A percentile compares a stretch with the other conserved stretches of the same genome.
Conservation (phyloP, 2,113 vertebrate species). For the Cacatua alba region DNA sequence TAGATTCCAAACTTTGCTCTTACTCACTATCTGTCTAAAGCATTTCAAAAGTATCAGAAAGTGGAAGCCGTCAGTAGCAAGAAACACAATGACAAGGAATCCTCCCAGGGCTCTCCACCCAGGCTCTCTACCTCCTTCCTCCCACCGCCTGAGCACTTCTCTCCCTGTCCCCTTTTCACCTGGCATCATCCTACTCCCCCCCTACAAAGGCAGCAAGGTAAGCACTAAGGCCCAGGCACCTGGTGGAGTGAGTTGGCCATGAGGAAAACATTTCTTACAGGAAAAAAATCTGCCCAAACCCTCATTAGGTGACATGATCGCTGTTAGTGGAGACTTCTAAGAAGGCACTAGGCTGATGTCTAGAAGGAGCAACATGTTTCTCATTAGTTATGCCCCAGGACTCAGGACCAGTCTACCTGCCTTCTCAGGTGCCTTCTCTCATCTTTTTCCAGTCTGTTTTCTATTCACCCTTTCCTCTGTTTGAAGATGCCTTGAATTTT, state of each 20-base stretch:
- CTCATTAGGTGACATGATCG: not conserved
- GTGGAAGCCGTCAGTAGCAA: not conserved
- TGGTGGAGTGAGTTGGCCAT: not conserved
- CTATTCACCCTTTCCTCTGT: not conserved
- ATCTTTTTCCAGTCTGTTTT: not conserved
- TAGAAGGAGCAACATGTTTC: not conserved
- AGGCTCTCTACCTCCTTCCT: not conserved
- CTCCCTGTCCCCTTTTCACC: not conserved
- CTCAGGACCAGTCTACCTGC: not conserved
- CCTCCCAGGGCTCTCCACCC: not conserved
- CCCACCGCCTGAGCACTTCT: not conserved
- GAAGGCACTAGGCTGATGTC: not conserved
- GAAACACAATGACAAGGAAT: not conserved
- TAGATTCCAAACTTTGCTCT: not conserved
- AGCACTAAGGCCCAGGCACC: not conserved
- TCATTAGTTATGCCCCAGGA: not conserved
- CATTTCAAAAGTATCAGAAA: not conserved
- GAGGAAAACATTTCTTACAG: not conserved
- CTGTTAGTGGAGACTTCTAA: not conserved
- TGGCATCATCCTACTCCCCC: not conserved
- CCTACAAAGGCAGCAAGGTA: not conserved
- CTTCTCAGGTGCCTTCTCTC: not conserved
- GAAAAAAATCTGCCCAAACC: not conserved
- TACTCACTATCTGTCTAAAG: not conserved
- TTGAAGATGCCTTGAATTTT: not conserved